Percentiles rank a stretch among this genome's conserved stretches.
phyloP scores from a whole-genome alignment of 2,888 invertebrate species.

The Polia nebulosa region DNA sequence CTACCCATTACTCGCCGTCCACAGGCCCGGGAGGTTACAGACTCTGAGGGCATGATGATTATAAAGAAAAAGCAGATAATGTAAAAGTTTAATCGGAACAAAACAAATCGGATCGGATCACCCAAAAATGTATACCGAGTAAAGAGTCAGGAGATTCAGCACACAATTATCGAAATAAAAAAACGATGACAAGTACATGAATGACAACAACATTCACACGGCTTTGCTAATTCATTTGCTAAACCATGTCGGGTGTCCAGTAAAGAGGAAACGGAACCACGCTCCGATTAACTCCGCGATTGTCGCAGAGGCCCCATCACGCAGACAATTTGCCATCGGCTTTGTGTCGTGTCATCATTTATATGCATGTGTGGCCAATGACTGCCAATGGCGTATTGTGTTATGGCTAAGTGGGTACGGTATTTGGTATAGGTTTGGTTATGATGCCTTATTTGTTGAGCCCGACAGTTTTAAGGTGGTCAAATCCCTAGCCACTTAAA shows the following conservation, averaged over 20 bases:
- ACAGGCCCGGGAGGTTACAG: too few species aligned
- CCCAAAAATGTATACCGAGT: neutral
- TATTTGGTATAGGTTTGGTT: slow-evolving; percentile 31
- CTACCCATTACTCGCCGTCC: too few species aligned
- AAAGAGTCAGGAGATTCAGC: neutral
- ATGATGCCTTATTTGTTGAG: slow-evolving; percentile 26
- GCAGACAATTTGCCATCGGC: slow-evolving; percentile 71
- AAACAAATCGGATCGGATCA: neutral
- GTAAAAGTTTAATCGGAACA: neutral
- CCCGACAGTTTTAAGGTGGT: neutral
- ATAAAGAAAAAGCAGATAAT: neutral
- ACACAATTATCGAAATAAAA: neutral
- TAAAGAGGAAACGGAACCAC: slow-evolving; percentile 84
- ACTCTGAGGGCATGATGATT: neutral
- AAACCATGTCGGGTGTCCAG: slow-evolving; percentile 62
- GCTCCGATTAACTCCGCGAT: slow-evolving; percentile 80
- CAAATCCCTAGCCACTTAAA: neutral
- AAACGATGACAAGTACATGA: slow-evolving; percentile 12
- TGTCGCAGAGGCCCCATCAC: slow-evolving; percentile 75
- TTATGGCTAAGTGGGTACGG: slow-evolving; percentile 49
- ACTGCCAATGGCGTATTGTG: slow-evolving; percentile 33
- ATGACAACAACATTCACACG: slow-evolving; percentile 67
- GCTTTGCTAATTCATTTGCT: slow-evolving; percentile 69
- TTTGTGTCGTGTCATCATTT: slow-evolving; percentile 62
- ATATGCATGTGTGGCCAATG: slow-evolving; percentile 41